Evolutionary conservation across 1,140 invertebrate species (phyloP).

Genomic region (Drosophila athabasca): DNA sequence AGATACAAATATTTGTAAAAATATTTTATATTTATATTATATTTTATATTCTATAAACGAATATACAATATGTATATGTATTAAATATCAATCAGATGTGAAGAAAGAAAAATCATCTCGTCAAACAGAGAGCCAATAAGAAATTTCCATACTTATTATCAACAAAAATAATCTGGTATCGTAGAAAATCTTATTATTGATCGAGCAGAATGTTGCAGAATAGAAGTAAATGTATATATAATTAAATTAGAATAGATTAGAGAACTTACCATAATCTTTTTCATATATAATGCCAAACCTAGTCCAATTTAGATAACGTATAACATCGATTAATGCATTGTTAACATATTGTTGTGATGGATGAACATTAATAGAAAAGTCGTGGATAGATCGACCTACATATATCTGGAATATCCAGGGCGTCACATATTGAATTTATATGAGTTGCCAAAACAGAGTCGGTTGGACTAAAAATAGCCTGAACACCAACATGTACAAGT

Average conservation of each 20-base stretch:
- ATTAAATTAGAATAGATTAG: too few relatives aligned
- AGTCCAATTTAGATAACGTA: conserved; percentile 96
- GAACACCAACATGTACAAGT: conserved; percentile 92
- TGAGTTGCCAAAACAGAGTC: conserved; percentile 92
- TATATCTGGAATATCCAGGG: conserved; percentile 84
- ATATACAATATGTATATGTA: neutral
- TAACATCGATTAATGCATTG: conserved; percentile 93
- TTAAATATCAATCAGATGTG: too few relatives aligned
- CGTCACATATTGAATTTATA: conserved; percentile 94
- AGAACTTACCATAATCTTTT: conserved; percentile 59
- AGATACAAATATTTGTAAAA: neutral
- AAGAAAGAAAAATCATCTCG: too few relatives aligned
- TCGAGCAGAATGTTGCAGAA: neutral
- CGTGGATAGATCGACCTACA: conserved; percentile 78
- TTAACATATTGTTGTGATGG: conserved; percentile 93
- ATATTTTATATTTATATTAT: neutral
- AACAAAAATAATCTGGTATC: too few relatives aligned
- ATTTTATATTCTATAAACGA: neutral
- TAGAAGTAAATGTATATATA: too few relatives aligned
- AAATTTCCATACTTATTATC: neutral
- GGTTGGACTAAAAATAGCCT: conserved; percentile 94
- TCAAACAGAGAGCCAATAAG: too few relatives aligned
- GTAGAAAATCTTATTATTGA: too few relatives aligned
- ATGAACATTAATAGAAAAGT: conserved; percentile 95
- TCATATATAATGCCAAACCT: conserved; percentile 96